Base-by-base conservation (phyloP, 2,113 vertebrate genomes). In the Petromus typicus region DNA sequence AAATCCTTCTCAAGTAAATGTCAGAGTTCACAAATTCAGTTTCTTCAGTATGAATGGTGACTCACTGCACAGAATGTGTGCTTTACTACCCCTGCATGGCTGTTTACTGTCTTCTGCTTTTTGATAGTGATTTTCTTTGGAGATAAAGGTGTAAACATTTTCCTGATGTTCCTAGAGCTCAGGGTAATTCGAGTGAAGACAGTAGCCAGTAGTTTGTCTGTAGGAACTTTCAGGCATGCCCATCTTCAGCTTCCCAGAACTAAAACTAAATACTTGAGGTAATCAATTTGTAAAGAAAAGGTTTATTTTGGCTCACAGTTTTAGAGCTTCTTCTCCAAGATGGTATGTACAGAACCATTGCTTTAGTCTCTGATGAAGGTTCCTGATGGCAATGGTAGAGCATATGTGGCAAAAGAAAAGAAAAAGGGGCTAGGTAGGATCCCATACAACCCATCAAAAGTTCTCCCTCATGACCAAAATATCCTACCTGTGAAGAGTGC, bases 121-220 rank as follows among this genome's bases (percentile, higher is more conserved):
- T 67, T 57, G 7, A n/a, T 75, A 56, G 51, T 48, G 37, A 93
- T 93, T 93, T 81, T 59, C 54, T 73, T 93, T 90, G 79, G 13
- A 82, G 13, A 61, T 78, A 71, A 82, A 91, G 34, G 3, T 61
- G 4, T 54, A 81, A 63, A 4, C 37, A 8, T n/a, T 92, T 89
- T 91, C 20, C 45, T 54, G 14, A 75, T 75, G 34, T 43, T 89
- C 34, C 76, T 54, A 91, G 51, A 59, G 34, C 45, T 56, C 2
- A 13, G 67, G 57, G 12, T 4, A 51, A 81, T 45, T 94, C 48
- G 81, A 66, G 54, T 56, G 48, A 64, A 94, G 79, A 56, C 2
- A 79, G 79, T 48, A 45, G 59, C 63, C 69, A 63, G 57, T 23
- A 66, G 32, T 30, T 76, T 66, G 51, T 32, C 32, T 73, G 1